Evolutionary conservation across 2,888 invertebrate genomes (phyloP).

Genomic region (Julus scanicus): DNA sequence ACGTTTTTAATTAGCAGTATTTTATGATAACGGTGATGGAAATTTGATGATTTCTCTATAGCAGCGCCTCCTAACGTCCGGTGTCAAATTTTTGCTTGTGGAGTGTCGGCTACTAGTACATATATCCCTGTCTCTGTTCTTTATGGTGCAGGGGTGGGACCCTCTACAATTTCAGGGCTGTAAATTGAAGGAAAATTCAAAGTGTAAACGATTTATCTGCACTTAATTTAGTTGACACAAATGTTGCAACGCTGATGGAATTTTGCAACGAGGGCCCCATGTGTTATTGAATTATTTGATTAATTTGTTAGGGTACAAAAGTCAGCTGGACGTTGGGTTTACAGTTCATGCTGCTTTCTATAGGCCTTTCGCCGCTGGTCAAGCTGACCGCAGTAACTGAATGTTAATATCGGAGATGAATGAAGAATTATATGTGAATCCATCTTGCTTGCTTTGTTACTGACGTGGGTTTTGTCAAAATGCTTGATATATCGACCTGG

Average conservation of each 20-base stretch:
- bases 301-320: not conserved
- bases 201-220: not conserved
- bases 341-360: not conserved
- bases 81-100: too few relatives aligned
- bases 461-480: not conserved
- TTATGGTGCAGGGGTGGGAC: not conserved
- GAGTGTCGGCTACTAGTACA: too few relatives aligned
- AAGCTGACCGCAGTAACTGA: not conserved
- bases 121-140: not conserved
- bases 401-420: not conserved
- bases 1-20: not conserved
- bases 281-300: conserved; percentile 28
- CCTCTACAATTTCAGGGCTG: not conserved
- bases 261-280: not conserved
- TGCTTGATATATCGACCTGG: not conserved
- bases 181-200: not conserved
- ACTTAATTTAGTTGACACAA: not conserved
- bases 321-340: not conserved
- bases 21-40: too few relatives aligned
- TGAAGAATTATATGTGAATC: not conserved
- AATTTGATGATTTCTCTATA: too few relatives aligned
- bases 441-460: not conserved
- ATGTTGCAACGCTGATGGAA: not conserved
- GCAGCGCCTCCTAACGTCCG: too few relatives aligned
- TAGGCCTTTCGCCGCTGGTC: not conserved